Evolutionary conservation across 2,797 vertebrate genomes (phyloP).

Genomic region (Schizopygopsis pylzovi): DNA sequence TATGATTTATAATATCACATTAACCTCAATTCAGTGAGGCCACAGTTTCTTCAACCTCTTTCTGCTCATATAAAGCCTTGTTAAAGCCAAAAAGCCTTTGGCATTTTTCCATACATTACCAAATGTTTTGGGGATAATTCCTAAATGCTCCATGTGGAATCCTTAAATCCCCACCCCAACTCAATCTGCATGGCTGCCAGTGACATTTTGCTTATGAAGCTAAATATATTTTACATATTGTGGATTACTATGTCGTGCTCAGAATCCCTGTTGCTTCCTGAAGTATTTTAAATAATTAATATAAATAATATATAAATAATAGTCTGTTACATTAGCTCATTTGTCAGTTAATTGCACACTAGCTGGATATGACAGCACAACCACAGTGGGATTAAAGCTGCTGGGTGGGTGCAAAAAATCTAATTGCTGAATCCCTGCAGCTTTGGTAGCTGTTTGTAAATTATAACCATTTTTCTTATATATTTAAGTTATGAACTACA

Average conservation of each 20-base stretch:
- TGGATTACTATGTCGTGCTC: not conserved
- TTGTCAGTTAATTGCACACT: not conserved
- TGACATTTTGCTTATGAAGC: constrained; percentile 8
- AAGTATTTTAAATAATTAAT: not conserved
- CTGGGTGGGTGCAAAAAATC: not conserved
- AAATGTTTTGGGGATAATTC: constrained; percentile 38
- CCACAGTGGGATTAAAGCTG: not conserved
- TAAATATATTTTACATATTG: constrained; percentile 11
- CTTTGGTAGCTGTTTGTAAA: not conserved
- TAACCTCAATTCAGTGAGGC: not conserved
- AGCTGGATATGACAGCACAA: not conserved
- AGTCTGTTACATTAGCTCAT: not conserved
- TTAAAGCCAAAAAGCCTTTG: constrained; percentile 44
- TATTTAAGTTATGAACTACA: not conserved
- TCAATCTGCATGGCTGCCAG: not conserved
- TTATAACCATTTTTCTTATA: not conserved
- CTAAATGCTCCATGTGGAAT: constrained; percentile 12
- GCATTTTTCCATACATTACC: constrained; percentile 29
- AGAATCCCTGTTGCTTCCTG: not conserved
- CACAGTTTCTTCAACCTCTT: constrained; percentile 13
- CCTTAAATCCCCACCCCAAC: constrained; percentile 8
- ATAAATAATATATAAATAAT: not conserved
- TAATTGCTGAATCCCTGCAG: not conserved
- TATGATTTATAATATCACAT: constrained; percentile 5
- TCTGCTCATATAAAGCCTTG: constrained; percentile 28